Conservation (phyloP, 2,113 vertebrate species). For the Tapirus terrestris region DNA sequence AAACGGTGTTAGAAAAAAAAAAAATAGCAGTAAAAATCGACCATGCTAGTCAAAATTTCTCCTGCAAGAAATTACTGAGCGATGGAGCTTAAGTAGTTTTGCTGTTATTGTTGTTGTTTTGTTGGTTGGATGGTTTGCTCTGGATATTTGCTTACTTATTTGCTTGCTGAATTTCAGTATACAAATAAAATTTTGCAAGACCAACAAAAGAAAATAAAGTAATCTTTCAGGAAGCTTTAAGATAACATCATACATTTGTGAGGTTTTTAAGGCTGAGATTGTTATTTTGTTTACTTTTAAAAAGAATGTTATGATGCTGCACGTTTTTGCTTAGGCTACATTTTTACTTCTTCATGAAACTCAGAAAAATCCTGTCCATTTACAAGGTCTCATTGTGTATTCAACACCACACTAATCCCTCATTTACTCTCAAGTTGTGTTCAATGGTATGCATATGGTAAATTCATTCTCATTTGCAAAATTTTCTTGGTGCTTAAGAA, state of each 20-base stretch:
- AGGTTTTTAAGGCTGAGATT: not conserved
- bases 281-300: conserved; percentile 44
- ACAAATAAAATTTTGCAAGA: not conserved
- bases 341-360: conserved; percentile 59
- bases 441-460: conserved; percentile 44
- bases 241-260: conserved; percentile 42
- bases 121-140: not conserved
- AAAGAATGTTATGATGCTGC: not conserved
- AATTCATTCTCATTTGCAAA: conserved; percentile 59
- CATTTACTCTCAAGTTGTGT: conserved; percentile 57
- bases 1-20: not conserved
- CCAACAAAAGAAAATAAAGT: not conserved
- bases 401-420: not conserved
- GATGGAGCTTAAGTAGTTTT: not conserved
- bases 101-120: not conserved
- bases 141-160: conserved; percentile 13
- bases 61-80: not conserved
- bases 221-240: not conserved
- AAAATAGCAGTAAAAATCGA: conserved; percentile 12
- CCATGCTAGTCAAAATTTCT: not conserved
- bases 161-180: conserved; percentile 19
- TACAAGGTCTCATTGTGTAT: conserved; percentile 39
- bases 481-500: conserved; percentile 52
- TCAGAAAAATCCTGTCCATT: conserved; percentile 32
- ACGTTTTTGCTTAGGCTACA: conserved; percentile 32